Base-by-base conservation (phyloP, 2,888 invertebrate genomes). In the Sphaerophoria rueppellii region DNA sequence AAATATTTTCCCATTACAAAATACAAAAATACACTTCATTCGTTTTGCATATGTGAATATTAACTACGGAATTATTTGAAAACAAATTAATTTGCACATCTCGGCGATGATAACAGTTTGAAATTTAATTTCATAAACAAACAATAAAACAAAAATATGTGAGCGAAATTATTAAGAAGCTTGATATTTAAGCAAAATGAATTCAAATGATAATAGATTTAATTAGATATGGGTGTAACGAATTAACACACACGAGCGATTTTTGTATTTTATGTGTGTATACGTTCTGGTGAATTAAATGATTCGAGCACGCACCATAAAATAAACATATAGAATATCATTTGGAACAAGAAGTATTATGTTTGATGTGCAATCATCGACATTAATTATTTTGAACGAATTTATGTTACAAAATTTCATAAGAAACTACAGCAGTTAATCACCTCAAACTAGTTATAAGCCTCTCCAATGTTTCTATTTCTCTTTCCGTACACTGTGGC, bases 131-230 rank as follows among this genome's bases (percentile, higher is more conserved):
- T 40, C 40, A 37, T 52, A 54, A 67, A 43, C 24, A 54, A 67
- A 54, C 67, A 65, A 65, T 63, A 16, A 54, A 67, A 54, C 16
- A 24, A 54, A 67, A 67, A 67, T 54, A 54, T 54, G 12, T 32
- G 24, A 24, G 54, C n/a, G 32, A 12, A 40, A 67, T 52, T 7
- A 12, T 24, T 24, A n/a, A 6, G 50, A 54, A 67, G n/a, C 16
- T 52, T 40, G 9, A 14, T 40, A 37, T 24, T 14, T 1, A 9
- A 40, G 35, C 2, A 6, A 60, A 60, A 43, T 54, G 14, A 37
- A 80, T 61, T 40, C 74, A 16, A 4, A 11, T 52, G 16, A 79
- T 46, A 58, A 60, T 67, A 12, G 34, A 55, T 55, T 69, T 55
- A 79, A 69, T 74, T 69, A 32, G 61, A 40, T 61, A 24, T 24